Evolutionary conservation across 2,888 invertebrate species (phyloP).

Genomic region (Xylota sylvarum): DNA sequence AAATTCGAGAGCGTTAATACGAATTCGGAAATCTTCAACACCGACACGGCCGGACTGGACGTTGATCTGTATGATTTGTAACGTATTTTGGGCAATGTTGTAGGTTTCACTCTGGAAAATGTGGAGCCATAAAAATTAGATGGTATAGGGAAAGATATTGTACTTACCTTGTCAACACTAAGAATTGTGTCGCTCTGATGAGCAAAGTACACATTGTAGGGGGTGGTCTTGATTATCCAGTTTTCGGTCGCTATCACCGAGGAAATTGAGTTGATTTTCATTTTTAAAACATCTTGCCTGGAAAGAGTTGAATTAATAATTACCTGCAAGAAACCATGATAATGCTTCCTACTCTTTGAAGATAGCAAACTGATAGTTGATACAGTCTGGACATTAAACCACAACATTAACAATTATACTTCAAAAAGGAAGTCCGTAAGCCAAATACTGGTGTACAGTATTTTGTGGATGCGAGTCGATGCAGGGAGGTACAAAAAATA

Average conservation of each 20-base stretch:
- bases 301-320: constrained; percentile 79
- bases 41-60: constrained; percentile 88
- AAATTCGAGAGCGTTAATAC: constrained; percentile 92
- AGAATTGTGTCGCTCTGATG: constrained; percentile 92
- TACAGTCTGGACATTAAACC: too few relatives aligned
- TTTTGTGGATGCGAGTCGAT: too few relatives aligned
- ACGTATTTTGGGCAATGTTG: constrained; percentile 88
- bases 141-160: not conserved
- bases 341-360: too few relatives aligned
- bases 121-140: not conserved
- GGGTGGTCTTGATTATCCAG: constrained; percentile 94
- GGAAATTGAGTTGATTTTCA: constrained; percentile 89
- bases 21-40: constrained; percentile 88
- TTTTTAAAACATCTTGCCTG: constrained; percentile 90
- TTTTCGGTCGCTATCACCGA: constrained; percentile 92
- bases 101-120: constrained; percentile 88
- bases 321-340: too few relatives aligned
- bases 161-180: constrained; percentile 88
- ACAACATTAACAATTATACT: too few relatives aligned
- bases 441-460: too few relatives aligned
- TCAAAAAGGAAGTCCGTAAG: too few relatives aligned
- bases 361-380: too few relatives aligned
- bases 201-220: constrained; percentile 90
- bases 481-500: too few relatives aligned
- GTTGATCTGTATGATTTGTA: constrained; percentile 93